Base-by-base conservation (phyloP, 1,140 invertebrate genomes). In the Solen grandis region DNA sequence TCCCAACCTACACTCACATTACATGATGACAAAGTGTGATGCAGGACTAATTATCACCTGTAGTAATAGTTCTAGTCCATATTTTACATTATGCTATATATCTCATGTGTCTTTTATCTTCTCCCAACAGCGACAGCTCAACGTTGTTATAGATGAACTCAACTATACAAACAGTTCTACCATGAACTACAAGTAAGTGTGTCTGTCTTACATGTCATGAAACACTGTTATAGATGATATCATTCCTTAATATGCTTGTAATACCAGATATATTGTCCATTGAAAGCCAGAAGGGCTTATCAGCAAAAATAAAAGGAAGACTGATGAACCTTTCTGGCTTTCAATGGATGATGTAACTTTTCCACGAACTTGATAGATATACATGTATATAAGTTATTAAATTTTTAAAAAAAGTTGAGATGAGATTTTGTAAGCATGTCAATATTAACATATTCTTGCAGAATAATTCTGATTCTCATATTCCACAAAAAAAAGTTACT, bases 131-230 rank as follows among this genome's bases (percentile, higher is more conserved):
- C 77, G 62, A 55, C 81, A 82, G 59, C 13, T 85, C 13, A 73
- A 46, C 41, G 31, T 78, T 29, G 66, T 85, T 55, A 72, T 85
- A 41, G 81, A 83, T 22, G 82, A 85, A 65, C 52, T 78, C 4
- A 78, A 78, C 65, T 68, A 46, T 54, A 68, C 54, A 59, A 68
- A 68, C 35, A 33, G 38, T n/a, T 8, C 31, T 38, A 60, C 38
- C 27, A 68, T 78, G 75, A 60, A 46, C 22, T 78, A 78, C 54
- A 78, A 46, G 70, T 73, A 60, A 60, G 70, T 13, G 2, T 63
- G 27, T 63, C 10, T 27, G 3, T 27, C 35, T 62, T 62, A 8
- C 8, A 14, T 8, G 55, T 5, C 16, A 25, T 57, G 22, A 57
- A 5, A 57, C 22, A 25, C 55, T 8, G 22, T 22, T 13, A 5